These are phyloP conservation scores for Brachyistius frenatus DNA, from an alignment of 2,113 vertebrate genomes.

Conservation along the genomic window DNA sequence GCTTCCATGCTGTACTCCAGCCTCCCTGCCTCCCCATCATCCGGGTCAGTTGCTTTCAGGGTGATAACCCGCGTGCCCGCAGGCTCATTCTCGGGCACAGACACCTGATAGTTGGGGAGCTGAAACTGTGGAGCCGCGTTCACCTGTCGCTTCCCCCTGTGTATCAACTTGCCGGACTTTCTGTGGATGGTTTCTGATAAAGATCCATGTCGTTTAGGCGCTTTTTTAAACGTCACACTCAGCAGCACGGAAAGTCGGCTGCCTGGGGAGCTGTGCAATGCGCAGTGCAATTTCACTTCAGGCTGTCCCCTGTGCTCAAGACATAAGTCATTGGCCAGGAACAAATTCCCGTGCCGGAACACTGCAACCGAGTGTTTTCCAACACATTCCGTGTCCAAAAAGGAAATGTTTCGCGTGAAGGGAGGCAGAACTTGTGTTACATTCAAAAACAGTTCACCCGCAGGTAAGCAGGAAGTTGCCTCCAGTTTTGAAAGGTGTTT, in stretches of 20 bases:
- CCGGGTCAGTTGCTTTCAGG: conserved; percentile 90
- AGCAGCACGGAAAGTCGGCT: conserved; percentile 63
- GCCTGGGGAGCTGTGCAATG: conserved; percentile 49
- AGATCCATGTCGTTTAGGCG: conserved; percentile 6
- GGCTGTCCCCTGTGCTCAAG: conserved; percentile 27
- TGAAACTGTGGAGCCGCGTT: conserved; percentile 91
- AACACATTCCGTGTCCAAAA: conserved; percentile 65
- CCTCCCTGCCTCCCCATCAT: conserved; percentile 91
- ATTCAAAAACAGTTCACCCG: conserved; percentile 76
- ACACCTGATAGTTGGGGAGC: conserved; percentile 93
- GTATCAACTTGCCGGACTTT: conserved; percentile 31
- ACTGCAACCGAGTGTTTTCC: conserved; percentile 55
- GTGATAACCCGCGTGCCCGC: conserved; percentile 90
- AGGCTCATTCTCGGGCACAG: conserved; percentile 94
- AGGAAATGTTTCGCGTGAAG: conserved; percentile 38
- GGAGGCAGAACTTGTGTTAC: conserved; percentile 75
- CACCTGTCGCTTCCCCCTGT: conserved; percentile 82
- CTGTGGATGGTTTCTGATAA: conserved; percentile 4
- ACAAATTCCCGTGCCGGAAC: conserved; percentile 67
- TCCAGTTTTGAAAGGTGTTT: conserved; percentile 58
- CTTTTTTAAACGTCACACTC: conserved; percentile 58
- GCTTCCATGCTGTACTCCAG: conserved; percentile 94
- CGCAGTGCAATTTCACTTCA: conserved; percentile 68
- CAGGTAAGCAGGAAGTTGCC: conserved; percentile 76
- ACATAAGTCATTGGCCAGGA: conserved; percentile 69